Evolutionary conservation across 2,797 vertebrate genomes (phyloP), one percentile per base, ranked within the genome.

Genomic region (Acanthurus leucopareius): DNA sequence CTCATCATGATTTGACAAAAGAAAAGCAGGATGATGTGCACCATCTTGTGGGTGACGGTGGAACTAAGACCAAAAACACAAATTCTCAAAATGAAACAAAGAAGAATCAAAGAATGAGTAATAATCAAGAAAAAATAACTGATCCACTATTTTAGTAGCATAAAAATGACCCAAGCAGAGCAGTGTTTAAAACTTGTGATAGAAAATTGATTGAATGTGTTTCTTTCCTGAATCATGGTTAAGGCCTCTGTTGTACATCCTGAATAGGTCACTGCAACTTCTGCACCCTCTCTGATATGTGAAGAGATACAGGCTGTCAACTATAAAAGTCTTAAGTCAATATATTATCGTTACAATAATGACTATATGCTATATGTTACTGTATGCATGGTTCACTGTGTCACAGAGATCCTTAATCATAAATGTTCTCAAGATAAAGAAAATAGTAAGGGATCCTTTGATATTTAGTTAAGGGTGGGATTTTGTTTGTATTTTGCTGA

Each of bases 21-120:
- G 64, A 38, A 25, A 2, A 57, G 59, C 28, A 69, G 75, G 84
- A 77, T 77, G 71, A 83, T 68, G 19, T 72, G 76, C 86, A 44
- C 87, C 91, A 82, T 82, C 92, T 86, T 84, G 82, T 88, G 90
- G 83, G 5, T 15, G 49, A 25, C 5, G 64, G 20, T 52, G 62
- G 74, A 32, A 79, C 1, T 44, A 42, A 51, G 61, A 17, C 0
- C 17, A 72, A 32, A 2, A 15, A 53, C 13, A 14, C 17, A 2
- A 1, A 35, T 16, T 56, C 19, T 40, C n/a, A 51, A 3, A 11
- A n/a, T 17, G n/a, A 62, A 49, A 25, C 2, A 5, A 25, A 61
- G 5, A n/a, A 17, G 28, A 62, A 49, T 38, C 1, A 5, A 25
- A 61, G 5, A 62, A 47, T 44, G 20, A n/a, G 15, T 19, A 42